Conservation (phyloP, 2,888 invertebrate species). For the Spodoptera littoralis region DNA sequence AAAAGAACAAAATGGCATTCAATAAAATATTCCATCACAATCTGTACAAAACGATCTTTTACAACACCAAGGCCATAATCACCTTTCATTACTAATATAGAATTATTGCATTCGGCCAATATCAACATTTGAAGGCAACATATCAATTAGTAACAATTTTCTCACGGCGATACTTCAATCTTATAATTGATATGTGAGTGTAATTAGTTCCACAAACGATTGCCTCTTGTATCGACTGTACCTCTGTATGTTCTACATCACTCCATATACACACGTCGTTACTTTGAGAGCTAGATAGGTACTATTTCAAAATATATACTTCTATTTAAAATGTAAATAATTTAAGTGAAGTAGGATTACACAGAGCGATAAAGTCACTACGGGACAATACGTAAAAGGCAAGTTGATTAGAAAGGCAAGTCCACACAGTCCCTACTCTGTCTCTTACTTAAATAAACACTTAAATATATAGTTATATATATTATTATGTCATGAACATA, state of each 20-base stretch:
- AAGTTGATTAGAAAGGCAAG: conserved; percentile 83
- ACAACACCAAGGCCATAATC: conserved; percentile 58
- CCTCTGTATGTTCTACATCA: conserved; percentile 32
- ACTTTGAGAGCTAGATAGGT: conserved; percentile 57
- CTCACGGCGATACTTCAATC: conserved; percentile 61
- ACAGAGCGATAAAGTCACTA: conserved; percentile 70
- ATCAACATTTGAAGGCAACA: conserved; percentile 66
- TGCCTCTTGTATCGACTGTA: conserved; percentile 31
- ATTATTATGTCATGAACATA: conserved; percentile 80
- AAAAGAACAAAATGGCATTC: conserved; percentile 65
- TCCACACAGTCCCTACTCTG: conserved; percentile 73
- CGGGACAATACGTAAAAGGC: conserved; percentile 76
- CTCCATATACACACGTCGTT: conserved; percentile 29
- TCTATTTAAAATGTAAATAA: conserved; percentile 65
- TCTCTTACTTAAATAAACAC: conserved; percentile 68
- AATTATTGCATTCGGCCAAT: conserved; percentile 69
- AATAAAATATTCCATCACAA: conserved; percentile 62
- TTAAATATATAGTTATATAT: conserved; percentile 67
- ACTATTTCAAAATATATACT: conserved; percentile 65
- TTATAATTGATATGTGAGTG: conserved; percentile 73
- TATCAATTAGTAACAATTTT: conserved; percentile 66
- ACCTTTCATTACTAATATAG: conserved; percentile 63
- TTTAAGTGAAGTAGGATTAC: conserved; percentile 61
- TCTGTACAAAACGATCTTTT: conserved; percentile 53
- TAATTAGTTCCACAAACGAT: conserved; percentile 59